Conservation (phyloP, 1,140 invertebrate genomes). For the Aricia agestis region DNA sequence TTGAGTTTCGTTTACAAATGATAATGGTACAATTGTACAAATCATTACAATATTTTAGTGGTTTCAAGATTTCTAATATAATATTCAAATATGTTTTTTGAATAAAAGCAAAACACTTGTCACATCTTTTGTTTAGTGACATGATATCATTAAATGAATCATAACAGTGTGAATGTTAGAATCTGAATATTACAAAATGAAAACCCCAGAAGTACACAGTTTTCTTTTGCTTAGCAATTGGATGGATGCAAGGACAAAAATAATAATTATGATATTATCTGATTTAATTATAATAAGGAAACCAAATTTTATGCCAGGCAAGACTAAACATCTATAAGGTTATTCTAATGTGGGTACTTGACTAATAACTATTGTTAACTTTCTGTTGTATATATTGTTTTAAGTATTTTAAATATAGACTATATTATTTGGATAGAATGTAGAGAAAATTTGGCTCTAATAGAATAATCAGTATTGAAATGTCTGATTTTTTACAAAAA, state of each 20-base stretch:
- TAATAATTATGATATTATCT: not conserved
- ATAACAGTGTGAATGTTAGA: too few species aligned
- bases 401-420: not conserved
- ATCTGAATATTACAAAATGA: too few species aligned
- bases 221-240: not conserved
- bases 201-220: not conserved
- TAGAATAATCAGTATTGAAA: constrained; percentile 13
- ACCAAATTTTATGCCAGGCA: not conserved
- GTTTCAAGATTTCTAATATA: too few species aligned
- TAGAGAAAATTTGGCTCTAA: constrained; percentile 7
- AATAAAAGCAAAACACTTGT: too few species aligned
- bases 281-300: too few species aligned
- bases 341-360: constrained; percentile 24
- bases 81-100: too few species aligned
- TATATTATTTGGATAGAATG: not conserved
- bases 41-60: too few species aligned
- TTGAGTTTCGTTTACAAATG: too few species aligned
- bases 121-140: too few species aligned
- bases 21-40: too few species aligned
- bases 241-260: not conserved
- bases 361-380: constrained; percentile 23
- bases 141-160: too few species aligned
- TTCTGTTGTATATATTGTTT: constrained; percentile 21
- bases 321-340: not conserved
- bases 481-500: constrained; percentile 10